Percentiles rank a stretch among this genome's conserved stretches.
Conservation (phyloP, 2,113 vertebrate species). For the Chamaea fasciata region DNA sequence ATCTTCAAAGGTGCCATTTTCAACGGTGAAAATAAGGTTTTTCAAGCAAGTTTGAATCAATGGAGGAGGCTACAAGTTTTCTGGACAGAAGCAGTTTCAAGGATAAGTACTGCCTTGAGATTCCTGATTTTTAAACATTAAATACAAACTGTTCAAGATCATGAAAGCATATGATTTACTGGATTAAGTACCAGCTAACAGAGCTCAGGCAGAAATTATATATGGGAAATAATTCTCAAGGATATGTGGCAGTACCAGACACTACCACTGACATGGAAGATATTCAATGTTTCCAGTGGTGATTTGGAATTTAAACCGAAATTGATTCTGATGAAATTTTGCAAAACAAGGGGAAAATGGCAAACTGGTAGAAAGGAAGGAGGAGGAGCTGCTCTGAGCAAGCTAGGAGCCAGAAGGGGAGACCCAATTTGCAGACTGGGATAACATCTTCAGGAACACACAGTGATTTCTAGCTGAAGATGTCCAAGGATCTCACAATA, state of each 20-base stretch:
- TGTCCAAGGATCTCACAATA: not conserved
- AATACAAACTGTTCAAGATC: not conserved
- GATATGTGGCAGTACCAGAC: not conserved
- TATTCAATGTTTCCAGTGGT: not conserved
- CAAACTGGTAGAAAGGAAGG: not conserved
- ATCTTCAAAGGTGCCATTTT: not conserved
- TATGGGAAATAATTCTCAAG: not conserved
- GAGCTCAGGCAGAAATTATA: not conserved
- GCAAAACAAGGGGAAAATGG: not conserved
- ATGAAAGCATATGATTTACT: not conserved
- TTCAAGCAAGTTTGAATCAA: not conserved
- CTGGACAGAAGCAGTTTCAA: not conserved
- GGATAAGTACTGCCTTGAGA: not conserved
- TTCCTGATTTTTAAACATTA: not conserved
- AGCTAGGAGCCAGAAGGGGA: not conserved
- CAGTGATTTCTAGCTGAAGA: not conserved
- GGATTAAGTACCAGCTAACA: not conserved
- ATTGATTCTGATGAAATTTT: not conserved
- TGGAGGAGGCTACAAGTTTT: not conserved
- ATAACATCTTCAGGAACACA: not conserved
- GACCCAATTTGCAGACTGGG: rapidly evolving
- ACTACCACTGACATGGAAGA: not conserved
- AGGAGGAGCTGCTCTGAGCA: not conserved
- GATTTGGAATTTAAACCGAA: not conserved
- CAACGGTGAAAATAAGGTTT: not conserved